phyloP scores from a whole-genome alignment of 2,797 vertebrate genomes.

The Coracias cyanogaster region DNA sequence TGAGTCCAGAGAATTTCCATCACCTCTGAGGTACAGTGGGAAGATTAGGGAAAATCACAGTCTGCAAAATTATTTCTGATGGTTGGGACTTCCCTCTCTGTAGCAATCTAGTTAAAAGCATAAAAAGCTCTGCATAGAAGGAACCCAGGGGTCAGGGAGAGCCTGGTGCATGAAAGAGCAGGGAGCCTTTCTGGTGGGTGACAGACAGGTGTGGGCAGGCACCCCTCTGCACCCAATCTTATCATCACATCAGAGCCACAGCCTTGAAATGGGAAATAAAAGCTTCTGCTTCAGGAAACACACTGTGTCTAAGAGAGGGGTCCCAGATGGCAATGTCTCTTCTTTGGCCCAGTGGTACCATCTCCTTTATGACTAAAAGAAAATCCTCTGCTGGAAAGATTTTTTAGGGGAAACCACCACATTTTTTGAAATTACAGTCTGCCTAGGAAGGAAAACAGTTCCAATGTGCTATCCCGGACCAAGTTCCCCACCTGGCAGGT shows the following conservation, averaged over 20 bases:
- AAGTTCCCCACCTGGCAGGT: not conserved
- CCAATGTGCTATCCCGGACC: not conserved
- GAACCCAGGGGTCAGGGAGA: not conserved
- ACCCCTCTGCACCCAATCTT: not conserved
- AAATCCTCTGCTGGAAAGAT: not conserved
- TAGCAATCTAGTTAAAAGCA: not conserved
- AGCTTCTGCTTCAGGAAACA: not conserved
- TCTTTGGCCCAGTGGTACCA: not conserved
- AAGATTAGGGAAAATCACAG: not conserved
- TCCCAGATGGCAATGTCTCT: not conserved
- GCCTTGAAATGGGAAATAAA: not conserved
- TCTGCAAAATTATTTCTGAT: not conserved
- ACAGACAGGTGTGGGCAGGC: not conserved
- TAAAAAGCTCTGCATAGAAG: not conserved
- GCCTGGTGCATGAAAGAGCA: not conserved
- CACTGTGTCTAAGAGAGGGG: rapidly evolving
- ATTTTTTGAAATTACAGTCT: not conserved
- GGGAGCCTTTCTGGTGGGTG: not conserved
- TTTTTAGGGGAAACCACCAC: not conserved
- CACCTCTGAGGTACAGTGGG: not conserved
- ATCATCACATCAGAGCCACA: not conserved
- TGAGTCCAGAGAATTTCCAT: not conserved
- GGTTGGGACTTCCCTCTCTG: not conserved
- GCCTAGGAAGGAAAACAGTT: not conserved
- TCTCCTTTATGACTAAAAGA: not conserved